Base-by-base conservation (phyloP, 2,888 invertebrate species). In the Clanis bilineata region DNA sequence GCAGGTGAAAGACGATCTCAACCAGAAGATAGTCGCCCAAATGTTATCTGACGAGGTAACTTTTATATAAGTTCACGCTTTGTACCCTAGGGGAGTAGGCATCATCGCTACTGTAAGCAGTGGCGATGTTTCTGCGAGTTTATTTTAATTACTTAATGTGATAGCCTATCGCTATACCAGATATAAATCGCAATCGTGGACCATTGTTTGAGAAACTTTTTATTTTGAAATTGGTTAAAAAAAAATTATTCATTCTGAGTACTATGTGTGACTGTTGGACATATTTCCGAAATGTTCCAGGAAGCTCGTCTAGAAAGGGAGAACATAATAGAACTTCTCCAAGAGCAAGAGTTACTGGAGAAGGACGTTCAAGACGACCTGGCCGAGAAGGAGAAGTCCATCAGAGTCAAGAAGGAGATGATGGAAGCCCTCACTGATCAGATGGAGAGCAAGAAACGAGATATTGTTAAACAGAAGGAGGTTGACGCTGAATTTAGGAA, bases 341-440 rank as follows among this genome's bases (percentile, higher is more conserved):
- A 91, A 74, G 90, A 93, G 62, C 93, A 93, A 69, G 93, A 93
- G 68, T 76, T 76, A 10, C 67, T 92, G 18, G 93, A 93, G 75
- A 90, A 85, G 63, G 76, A 86, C n/a, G 78, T 85, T 0, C 80
- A 85, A 57, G 84, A 88, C 10, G 88, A 93, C 36, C 72, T 81
- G 3, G 75, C 76, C 0, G 85, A 80, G 60, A 65, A 77, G 15
- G 77, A 79, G 56, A 92, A 90, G 64, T 32, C 68, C 7, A 80
- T 91, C 10, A 68, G 80, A 22, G 77, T 74, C 2, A 82, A 83
- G 58, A 62, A 68, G 0, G 88, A 90, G 39, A 85, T 86, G 0
- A 81, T 82, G 54, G 72, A 77, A 0, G 81, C 89, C 0, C 80
- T 88, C 58, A 72, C 74, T 0, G 60, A 36, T 1, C 90, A 90